Conservation (phyloP, 2,113 vertebrate species). For the Malurus elegans region DNA sequence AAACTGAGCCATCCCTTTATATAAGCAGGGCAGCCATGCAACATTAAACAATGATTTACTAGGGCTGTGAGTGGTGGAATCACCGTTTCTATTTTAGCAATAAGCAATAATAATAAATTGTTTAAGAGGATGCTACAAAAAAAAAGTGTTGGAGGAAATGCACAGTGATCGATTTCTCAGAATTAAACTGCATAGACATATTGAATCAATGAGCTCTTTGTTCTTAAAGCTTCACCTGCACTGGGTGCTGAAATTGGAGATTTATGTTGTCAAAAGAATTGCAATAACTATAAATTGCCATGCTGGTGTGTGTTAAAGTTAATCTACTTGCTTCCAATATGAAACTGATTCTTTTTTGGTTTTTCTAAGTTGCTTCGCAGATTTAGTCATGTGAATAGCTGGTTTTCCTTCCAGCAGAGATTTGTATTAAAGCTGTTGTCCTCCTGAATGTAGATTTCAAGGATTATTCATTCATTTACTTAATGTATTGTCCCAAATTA, state of each 20-base stretch:
- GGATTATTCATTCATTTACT: slow-evolving; percentile 35
- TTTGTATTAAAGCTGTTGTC: background rate
- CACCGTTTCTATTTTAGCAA: slow-evolving; percentile 33
- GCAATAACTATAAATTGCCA: background rate
- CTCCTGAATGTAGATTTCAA: background rate
- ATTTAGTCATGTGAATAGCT: background rate
- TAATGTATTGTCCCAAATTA: slow-evolving; percentile 20
- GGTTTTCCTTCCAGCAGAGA: slow-evolving; percentile 12
- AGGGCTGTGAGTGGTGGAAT: background rate
- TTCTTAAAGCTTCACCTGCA: slow-evolving; percentile 18
- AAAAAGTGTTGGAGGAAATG: slow-evolving; percentile 56
- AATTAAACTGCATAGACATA: slow-evolving; percentile 28
- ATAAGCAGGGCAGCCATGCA: background rate
- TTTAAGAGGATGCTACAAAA: slow-evolving; percentile 35
- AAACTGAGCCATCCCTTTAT: background rate
- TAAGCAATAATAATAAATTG: slow-evolving; percentile 46
- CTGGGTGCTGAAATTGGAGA: slow-evolving; percentile 14
- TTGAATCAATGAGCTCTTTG: slow-evolving; percentile 51
- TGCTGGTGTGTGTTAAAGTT: background rate
- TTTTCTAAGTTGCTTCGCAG: background rate
- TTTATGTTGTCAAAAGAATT: slow-evolving; percentile 16
- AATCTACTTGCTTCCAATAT: background rate
- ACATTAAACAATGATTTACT: background rate
- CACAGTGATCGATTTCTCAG: slow-evolving; percentile 44
- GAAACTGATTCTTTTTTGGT: background rate